Conservation (phyloP, 2,888 invertebrate genomes). For the Caenorhabditis zanzibari region DNA sequence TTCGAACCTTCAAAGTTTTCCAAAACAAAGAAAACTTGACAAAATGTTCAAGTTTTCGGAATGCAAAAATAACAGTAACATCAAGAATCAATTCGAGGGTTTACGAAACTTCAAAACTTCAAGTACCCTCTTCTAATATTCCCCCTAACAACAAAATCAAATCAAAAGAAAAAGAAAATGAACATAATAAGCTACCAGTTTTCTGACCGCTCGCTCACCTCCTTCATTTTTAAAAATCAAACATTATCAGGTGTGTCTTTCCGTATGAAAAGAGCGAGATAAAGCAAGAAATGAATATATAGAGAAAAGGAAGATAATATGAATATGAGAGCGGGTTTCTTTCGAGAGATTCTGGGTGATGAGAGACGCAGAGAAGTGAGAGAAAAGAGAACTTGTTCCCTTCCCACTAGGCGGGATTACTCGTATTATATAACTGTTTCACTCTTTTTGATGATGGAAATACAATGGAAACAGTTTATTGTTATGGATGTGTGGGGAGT, state of each 20-base stretch:
- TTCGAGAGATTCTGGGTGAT: neutral
- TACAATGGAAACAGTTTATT: slow-evolving; percentile 9
- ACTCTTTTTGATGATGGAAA: neutral
- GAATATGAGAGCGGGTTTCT: slow-evolving; percentile 6
- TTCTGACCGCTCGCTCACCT: slow-evolving; percentile 16
- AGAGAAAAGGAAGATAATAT: slow-evolving; percentile 29
- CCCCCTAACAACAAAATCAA: neutral
- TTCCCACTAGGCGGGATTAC: slow-evolving; percentile 24
- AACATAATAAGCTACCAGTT: slow-evolving; percentile 1
- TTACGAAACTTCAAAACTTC: no score
- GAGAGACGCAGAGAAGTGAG: slow-evolving; percentile 2
- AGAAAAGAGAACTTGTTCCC: slow-evolving; percentile 26
- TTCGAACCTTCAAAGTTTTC: neutral
- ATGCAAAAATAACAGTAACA: neutral
- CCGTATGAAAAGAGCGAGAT: neutral
- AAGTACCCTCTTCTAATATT: no score
- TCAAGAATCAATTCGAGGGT: no score
- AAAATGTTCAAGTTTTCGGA: neutral
- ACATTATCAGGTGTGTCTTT: slow-evolving; percentile 32
- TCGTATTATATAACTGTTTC: slow-evolving; percentile 24
- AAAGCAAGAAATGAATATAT: slow-evolving; percentile 4
- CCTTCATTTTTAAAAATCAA: slow-evolving; percentile 49
- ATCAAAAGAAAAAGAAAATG: neutral
- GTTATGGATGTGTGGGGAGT: slow-evolving; percentile 6
- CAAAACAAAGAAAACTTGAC: neutral